These are phyloP conservation scores for Acanthiza pusilla DNA, from an alignment of 2,797 vertebrate genomes.

Conservation along the genomic window DNA sequence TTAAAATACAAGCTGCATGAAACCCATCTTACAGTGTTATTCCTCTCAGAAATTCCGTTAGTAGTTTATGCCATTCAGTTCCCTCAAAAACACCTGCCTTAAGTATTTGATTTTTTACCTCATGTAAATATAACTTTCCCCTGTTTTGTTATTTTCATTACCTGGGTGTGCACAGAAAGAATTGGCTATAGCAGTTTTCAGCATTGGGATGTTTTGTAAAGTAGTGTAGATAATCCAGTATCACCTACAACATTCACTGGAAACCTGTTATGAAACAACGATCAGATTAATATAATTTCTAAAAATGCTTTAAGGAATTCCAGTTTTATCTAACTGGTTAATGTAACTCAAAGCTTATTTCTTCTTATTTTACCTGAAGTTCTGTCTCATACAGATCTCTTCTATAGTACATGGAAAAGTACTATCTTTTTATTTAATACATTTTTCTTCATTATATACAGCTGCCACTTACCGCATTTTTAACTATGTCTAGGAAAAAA, in stretches of 20 bases:
- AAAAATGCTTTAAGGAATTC: not conserved
- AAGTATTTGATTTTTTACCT: not conserved
- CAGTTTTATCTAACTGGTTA: not conserved
- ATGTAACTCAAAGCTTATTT: not conserved
- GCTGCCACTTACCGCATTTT: not conserved
- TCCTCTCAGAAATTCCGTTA: not conserved
- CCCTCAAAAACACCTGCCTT: not conserved
- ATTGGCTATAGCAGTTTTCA: accelerated
- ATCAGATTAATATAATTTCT: not conserved
- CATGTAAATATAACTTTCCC: not conserved
- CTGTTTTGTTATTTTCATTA: not conserved
- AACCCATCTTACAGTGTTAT: not conserved
- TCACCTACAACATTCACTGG: not conserved
- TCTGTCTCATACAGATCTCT: not conserved
- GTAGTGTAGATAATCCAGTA: not conserved
- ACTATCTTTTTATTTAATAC: not conserved
- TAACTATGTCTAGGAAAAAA: not conserved
- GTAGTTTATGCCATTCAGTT: not conserved
- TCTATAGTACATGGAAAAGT: not conserved
- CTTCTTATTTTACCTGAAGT: not conserved
- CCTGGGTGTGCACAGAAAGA: not conserved
- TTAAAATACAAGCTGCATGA: not conserved
- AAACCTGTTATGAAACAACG: not conserved
- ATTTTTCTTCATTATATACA: not conserved
- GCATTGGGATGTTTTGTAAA: not conserved